Conservation (phyloP, 2,888 invertebrate genomes). For the Chymomyza fuscimana region DNA sequence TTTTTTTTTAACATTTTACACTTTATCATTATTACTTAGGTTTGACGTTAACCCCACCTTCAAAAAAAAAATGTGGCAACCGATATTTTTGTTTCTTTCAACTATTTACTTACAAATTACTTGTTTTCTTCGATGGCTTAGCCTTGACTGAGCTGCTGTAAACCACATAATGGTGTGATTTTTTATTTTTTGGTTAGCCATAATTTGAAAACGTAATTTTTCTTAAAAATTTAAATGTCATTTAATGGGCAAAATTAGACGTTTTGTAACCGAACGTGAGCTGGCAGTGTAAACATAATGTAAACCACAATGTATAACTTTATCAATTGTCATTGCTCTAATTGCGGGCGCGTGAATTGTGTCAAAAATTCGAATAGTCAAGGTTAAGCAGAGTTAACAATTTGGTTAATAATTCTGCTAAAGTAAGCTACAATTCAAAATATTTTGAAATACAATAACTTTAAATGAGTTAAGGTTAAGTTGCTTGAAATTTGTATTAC, state of each 20-base stretch:
- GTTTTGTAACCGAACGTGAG: slow-evolving; percentile 1
- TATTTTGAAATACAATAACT: not conserved
- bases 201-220: slow-evolving; percentile 5
- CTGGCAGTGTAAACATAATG: not conserved
- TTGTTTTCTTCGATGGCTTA: not conserved
- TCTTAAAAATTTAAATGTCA: not conserved
- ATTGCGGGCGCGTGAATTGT: slow-evolving; percentile 1
- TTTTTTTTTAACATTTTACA: not conserved
- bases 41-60: slow-evolving; percentile 6
- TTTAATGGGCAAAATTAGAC: slow-evolving; percentile 2
- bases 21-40: slow-evolving; percentile 16
- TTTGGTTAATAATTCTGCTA: not conserved
- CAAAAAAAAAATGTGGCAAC: not conserved
- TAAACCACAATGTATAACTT: not conserved
- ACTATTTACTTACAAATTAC: slow-evolving; percentile 3
- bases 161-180: slow-evolving; percentile 6
- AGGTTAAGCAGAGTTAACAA: not conserved
- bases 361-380: not conserved
- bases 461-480: too few species aligned
- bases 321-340: slow-evolving; percentile 3
- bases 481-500: too few species aligned
- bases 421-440: not conserved
- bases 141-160: slow-evolving; percentile 3
- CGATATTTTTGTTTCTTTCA: slow-evolving; percentile 4
- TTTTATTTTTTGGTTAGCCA: slow-evolving; percentile 1